phyloP scores from a whole-genome alignment of 2,113 vertebrate species.

The Gnathonemus echidnorhynchus region DNA sequence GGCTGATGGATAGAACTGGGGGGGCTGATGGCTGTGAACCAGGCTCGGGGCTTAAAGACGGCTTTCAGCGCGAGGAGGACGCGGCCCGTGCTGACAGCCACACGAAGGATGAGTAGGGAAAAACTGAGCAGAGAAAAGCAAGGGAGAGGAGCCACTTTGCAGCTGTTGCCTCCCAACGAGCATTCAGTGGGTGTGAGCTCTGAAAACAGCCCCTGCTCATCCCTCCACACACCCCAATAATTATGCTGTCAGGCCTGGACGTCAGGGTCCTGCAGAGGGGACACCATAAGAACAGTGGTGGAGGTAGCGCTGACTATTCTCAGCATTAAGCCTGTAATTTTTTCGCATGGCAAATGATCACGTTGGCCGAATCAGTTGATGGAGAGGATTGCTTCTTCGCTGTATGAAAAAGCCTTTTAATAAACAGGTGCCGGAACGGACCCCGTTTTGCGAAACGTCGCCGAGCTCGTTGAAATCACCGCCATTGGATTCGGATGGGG shows the following conservation, averaged over 20 bases:
- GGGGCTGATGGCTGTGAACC: background rate
- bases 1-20: background rate
- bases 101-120: background rate
- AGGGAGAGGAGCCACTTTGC: conserved; percentile 41
- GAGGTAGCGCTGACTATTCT: conserved; percentile 59
- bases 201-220: conserved; percentile 61
- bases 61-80: background rate
- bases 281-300: conserved; percentile 63
- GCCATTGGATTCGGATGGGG: background rate
- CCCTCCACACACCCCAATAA: conserved; percentile 66
- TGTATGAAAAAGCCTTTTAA: conserved; percentile 48
- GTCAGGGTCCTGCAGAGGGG: conserved; percentile 55
- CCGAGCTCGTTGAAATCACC: background rate
- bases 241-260: conserved; percentile 70
- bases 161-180: conserved; percentile 60
- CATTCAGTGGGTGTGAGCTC: conserved; percentile 71
- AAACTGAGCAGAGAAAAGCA: background rate
- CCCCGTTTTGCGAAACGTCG: background rate
- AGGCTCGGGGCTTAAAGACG: background rate
- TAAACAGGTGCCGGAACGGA: conserved; percentile 46
- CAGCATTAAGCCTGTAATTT: conserved; percentile 70
- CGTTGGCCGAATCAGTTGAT: conserved; percentile 56
- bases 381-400: conserved; percentile 31
- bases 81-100: background rate
- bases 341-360: conserved; percentile 60